A percentile compares a stretch with the other conserved stretches of the same genome.
Conservation (phyloP, 2,888 invertebrate genomes). For the Onchidella celtica region DNA sequence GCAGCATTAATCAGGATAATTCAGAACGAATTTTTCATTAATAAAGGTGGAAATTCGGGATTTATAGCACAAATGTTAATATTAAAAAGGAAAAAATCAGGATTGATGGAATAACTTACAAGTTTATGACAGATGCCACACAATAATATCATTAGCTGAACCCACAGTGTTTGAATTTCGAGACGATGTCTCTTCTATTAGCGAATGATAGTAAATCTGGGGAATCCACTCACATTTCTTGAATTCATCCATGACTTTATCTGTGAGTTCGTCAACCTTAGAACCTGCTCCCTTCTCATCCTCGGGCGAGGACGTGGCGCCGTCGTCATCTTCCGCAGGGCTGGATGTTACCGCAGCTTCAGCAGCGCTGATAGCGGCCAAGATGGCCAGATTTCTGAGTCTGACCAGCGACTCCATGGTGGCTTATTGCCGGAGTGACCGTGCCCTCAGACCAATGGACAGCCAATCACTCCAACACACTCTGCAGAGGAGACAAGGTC, state of each 20-base stretch:
- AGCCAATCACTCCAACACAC: slow-evolving; percentile 1
- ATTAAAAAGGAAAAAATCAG: no score
- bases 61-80: no score
- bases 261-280: slow-evolving; percentile 63
- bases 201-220: no score
- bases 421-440: slow-evolving; percentile 46
- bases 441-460: not conserved
- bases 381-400: slow-evolving; percentile 55
- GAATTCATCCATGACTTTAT: slow-evolving; percentile 65
- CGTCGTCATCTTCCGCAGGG: slow-evolving; percentile 49
- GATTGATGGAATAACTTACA: no score
- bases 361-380: slow-evolving; percentile 43
- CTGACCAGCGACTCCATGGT: slow-evolving; percentile 54
- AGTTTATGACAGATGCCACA: no score
- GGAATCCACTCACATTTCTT: slow-evolving; percentile 67
- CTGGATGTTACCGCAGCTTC: slow-evolving; percentile 44
- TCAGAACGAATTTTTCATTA: no score
- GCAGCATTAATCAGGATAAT: no score
- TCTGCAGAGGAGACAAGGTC: not conserved
- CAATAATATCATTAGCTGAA: no score
- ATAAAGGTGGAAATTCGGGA: no score
- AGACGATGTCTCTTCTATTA: no score
- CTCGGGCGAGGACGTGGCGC: slow-evolving; percentile 41
- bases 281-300: slow-evolving; percentile 43
- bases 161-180: no score